Base-by-base conservation (phyloP, 2,797 vertebrate genomes). In the Otolemur crassicaudatus region DNA sequence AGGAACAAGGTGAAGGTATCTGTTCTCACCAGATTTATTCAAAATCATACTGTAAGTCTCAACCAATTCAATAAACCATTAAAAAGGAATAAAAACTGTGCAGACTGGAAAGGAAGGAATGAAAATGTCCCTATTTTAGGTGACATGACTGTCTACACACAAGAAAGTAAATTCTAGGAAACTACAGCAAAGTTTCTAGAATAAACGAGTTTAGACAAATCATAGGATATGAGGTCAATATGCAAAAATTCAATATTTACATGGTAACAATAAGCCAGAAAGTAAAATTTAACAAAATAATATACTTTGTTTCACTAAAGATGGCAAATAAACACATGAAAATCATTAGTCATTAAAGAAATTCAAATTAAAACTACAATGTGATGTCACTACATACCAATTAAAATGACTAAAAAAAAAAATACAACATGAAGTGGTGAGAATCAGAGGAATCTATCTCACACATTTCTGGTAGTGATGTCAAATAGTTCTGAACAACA, bases 51-150 rank as follows among this genome's bases (percentile, higher is more conserved):
- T 70, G 13, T 56, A 58, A 93, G 11, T 85, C 81, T 87, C 76
- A 83, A 69, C 22, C 37, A 76, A 76, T 56, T 43, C 43, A 72
- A 77, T 72, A 82, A 87, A 77, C 29, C 82, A 82, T 61, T 40
- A 91, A 82, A 82, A 87, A 75, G 27, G 82, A 81, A 93, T 20
- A 81, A 95, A 87, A 90, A 17, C 9, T 43, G 34, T n/a, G 11
- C 10, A 43, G 16, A 53, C 2, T 82, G 14, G 37, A 82, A 69
- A 37, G 40, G 14, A 85, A 86, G 46, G 60, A 79, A 58, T 58
- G 58, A 80, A 80, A 77, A 63, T 81, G 34, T 60, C 40, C 53
- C 10, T 76, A 70, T 56, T 87, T n/a, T 1, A 2, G 53, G 61
- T 61, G 61, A 46, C 16, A 63, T 83, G 16, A 31, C 29, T 46